These are phyloP conservation scores for Epinotia brunnichana DNA, from an alignment of 2,888 invertebrate genomes.

Conservation along the genomic window DNA sequence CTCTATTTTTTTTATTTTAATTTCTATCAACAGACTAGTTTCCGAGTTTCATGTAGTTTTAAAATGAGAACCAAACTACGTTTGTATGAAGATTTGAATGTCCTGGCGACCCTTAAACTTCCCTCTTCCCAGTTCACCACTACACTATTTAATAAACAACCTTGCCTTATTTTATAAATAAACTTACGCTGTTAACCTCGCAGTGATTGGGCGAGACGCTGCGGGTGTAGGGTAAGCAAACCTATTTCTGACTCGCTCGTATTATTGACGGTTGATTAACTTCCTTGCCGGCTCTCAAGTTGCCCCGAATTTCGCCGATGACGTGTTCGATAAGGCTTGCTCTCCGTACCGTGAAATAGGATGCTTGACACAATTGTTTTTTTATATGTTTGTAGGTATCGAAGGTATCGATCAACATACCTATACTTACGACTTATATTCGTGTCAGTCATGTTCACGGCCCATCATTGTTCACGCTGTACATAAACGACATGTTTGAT, in stretches of 20 bases:
- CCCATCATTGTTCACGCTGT: too few relatives aligned
- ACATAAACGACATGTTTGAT: too few relatives aligned
- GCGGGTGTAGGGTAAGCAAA: constrained; percentile 36
- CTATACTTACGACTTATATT: too few relatives aligned
- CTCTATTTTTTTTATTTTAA: too few relatives aligned
- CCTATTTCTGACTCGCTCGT: constrained; percentile 42
- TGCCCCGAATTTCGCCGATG: constrained; percentile 34
- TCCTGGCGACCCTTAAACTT: not conserved
- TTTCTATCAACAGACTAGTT: too few relatives aligned
- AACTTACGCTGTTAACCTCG: constrained; percentile 14
- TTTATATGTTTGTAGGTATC: constrained; percentile 7
- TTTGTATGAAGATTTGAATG: too few relatives aligned
- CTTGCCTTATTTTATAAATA: constrained; percentile 20
- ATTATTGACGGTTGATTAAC: constrained; percentile 43
- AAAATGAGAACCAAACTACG: too few relatives aligned
- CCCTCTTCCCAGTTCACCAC: not conserved
- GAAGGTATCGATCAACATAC: not conserved
- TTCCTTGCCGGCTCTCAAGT: constrained; percentile 42
- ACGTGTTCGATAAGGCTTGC: constrained; percentile 32
- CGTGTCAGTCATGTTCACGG: too few relatives aligned
- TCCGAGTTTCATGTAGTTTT: too few relatives aligned
- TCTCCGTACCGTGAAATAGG: constrained; percentile 33
- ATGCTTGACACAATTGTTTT: constrained; percentile 19
- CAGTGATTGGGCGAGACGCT: constrained; percentile 13
- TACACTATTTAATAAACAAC: constrained; percentile 9